Percentiles rank a stretch among this genome's conserved stretches.
phyloP scores from a whole-genome alignment of 2,797 vertebrate species.

The Oreortyx pictus region DNA sequence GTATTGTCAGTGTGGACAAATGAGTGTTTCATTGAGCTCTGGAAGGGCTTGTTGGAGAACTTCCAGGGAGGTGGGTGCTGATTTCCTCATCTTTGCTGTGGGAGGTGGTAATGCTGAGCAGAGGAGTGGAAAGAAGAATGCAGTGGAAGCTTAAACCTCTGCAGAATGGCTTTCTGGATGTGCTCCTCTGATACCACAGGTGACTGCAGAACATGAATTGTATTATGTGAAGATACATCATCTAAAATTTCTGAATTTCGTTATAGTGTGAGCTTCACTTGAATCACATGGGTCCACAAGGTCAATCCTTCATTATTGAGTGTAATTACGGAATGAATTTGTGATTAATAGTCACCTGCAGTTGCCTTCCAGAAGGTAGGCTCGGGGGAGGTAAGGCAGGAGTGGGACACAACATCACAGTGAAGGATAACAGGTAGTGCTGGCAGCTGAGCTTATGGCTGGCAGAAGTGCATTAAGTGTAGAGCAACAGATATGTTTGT shows the following conservation, averaged over 20 bases:
- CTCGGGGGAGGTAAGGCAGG: background rate
- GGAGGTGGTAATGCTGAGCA: constrained; percentile 15
- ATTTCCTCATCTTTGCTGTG: constrained; percentile 34
- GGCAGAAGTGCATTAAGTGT: background rate
- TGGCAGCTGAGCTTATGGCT: background rate
- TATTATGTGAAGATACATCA: background rate
- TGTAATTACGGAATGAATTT: background rate
- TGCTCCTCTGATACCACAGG: background rate
- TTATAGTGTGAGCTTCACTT: accelerated
- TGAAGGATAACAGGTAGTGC: background rate
- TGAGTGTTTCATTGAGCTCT: background rate
- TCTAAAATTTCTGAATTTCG: background rate
- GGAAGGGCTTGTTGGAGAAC: background rate
- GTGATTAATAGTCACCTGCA: background rate
- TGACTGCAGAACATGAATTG: background rate
- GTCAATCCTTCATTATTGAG: background rate
- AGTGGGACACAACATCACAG: background rate
- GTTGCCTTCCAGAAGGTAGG: background rate
- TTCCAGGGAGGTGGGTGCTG: background rate
- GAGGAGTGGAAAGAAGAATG: background rate
- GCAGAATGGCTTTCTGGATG: background rate
- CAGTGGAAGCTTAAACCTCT: background rate
- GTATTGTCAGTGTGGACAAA: background rate
- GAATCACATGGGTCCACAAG: background rate
- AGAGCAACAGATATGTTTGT: background rate